Percentiles rank a stretch among this genome's conserved stretches.
Conservation (phyloP, 30 jellyfish, hydroid and myxozoan genomes). For the Aurelia aurita region DNA sequence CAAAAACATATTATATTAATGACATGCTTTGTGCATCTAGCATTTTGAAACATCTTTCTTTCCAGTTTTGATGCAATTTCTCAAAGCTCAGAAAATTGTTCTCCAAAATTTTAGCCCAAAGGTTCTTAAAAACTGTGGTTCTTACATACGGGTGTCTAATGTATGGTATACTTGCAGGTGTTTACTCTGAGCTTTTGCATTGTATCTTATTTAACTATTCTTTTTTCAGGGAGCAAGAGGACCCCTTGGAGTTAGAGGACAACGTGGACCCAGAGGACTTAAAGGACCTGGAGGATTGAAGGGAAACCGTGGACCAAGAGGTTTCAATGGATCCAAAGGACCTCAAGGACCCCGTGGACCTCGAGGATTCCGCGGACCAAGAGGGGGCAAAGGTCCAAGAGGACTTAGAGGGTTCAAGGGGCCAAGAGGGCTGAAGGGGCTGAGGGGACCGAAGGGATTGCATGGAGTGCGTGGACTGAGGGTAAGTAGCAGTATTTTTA, state of each 20-base stretch:
- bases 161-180: no score
- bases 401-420: conserved; percentile 24
- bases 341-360: conserved; percentile 13
- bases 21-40: no score
- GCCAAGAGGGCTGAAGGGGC: neutral
- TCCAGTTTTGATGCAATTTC: no score
- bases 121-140: no score
- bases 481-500: neutral
- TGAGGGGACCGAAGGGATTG: conserved; percentile 31
- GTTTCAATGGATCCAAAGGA: conserved; percentile 43
- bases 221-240: neutral
- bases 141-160: no score
- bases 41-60: no score
- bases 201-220: no score
- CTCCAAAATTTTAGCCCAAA: no score
- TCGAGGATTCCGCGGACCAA: neutral
- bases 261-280: neutral
- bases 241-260: conserved; percentile 33
- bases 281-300: conserved; percentile 4
- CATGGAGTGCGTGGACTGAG: conserved; percentile 22
- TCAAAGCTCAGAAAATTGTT: no score
- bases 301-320: conserved; percentile 24
- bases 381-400: conserved; percentile 4
- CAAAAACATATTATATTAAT: no score
- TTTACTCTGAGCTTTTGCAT: no score